Conservation (phyloP, 2,888 invertebrate genomes). For the Epirrita christyi region DNA sequence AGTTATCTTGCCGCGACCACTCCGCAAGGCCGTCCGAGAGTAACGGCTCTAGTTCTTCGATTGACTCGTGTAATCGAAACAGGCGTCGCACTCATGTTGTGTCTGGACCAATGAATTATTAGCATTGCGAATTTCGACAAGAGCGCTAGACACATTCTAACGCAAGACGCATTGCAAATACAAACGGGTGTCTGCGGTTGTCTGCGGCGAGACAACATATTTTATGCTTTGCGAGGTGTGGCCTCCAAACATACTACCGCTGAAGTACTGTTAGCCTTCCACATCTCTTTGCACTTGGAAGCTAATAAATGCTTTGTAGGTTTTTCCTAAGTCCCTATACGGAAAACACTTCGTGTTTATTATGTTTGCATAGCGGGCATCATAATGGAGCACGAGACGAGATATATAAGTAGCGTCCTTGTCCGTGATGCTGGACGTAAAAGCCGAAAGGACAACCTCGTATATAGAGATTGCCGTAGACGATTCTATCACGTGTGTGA, state of each 20-base stretch:
- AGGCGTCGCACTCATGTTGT: constrained; percentile 61
- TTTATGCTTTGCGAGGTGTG: constrained; percentile 50
- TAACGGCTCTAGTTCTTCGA: constrained; percentile 62
- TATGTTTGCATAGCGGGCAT: constrained; percentile 59
- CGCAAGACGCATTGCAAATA: no score
- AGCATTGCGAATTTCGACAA: constrained; percentile 79
- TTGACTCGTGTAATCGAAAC: constrained; percentile 50
- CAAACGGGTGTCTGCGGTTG: constrained; percentile 68
- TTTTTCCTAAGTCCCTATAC: constrained; percentile 34
- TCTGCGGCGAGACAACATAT: constrained; percentile 59
- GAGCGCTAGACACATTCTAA: constrained; percentile 68
- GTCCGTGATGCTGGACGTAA: constrained; percentile 54
- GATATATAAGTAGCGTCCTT: constrained; percentile 59
- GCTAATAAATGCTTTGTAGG: constrained; percentile 34
- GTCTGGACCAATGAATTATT: constrained; percentile 79
- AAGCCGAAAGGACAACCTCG: constrained; percentile 53
- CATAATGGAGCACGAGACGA: constrained; percentile 54
- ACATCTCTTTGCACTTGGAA: constrained; percentile 33
- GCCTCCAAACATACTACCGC: constrained; percentile 35
- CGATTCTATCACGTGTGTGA: constrained; percentile 57
- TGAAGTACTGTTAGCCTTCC: constrained; percentile 27
- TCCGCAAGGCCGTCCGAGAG: constrained; percentile 54
- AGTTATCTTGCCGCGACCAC: constrained; percentile 57
- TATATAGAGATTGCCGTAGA: constrained; percentile 42
- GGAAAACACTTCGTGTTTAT: constrained; percentile 48